Evolutionary conservation across 2,113 vertebrate species (phyloP), one percentile per base, ranked within the genome.

Genomic region (Perognathus longimembris): DNA sequence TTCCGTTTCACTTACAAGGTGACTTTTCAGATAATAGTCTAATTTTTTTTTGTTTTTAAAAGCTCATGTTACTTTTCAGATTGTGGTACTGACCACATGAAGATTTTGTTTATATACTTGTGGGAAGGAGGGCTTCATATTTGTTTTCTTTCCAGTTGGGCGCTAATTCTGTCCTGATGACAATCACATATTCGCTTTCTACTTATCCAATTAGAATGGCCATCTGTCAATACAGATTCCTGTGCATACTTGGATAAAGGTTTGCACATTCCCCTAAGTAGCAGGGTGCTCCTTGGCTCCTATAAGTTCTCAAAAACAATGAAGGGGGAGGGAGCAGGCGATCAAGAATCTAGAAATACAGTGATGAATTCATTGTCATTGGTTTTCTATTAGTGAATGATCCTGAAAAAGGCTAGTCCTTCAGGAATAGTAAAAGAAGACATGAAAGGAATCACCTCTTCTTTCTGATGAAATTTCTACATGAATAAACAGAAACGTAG

Each of bases 401-500:
- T 28, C 6, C 32, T 12, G 75, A 26, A 36, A 79, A n/a, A 71
- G 34, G 24, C 12, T 45, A 6, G 63, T 81, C 34, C 34, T 26
- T 45, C 6, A 38, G 30, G 28, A 77, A 18, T 76, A n/a, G 61
- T 70, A 75, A 80, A 66, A 38, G 30, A 54, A 66, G 38, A 54
- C 61, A 38, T 14, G n/a, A 50, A 8, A 7, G 12, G 12, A 82
- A 32, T 91, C 83, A 64, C 5, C 4, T 92, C 22, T 83, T 80
- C 74, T 22, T 57, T 73, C 30, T 77, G 30, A 34, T 90, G 34
- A 87, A 85, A 82, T 79, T 69, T 92, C 42, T 87, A 3, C 84
- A 61, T 85, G 77, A 86, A 80, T n/a, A 90, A 79, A 79, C 26
- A 74, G 45, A 89, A 9, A 70, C 71, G 4, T 66, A 82, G 94